Evolutionary conservation across 1,140 invertebrate genomes (phyloP).

Genomic region (Eriosoma lanigerum): DNA sequence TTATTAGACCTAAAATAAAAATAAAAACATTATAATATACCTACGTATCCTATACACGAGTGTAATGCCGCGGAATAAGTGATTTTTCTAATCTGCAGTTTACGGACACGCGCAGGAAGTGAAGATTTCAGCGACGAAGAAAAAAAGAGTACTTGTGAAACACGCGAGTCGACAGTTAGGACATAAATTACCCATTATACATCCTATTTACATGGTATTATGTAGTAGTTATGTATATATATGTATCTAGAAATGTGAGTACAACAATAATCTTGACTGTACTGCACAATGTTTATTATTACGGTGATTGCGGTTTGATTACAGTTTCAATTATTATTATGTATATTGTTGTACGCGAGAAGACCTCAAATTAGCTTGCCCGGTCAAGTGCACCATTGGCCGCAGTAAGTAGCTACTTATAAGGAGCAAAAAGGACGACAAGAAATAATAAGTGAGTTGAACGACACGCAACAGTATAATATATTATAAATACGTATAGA

Average conservation of each 20-base stretch:
- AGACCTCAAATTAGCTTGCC: background rate
- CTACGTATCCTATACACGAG: too few species aligned
- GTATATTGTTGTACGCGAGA: background rate
- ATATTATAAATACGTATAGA: background rate
- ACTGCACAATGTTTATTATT: too few species aligned
- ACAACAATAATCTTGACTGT: too few species aligned
- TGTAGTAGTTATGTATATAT: too few species aligned
- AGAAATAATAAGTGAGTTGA: conserved; percentile 11
- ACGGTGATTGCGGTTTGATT: conserved; percentile 41
- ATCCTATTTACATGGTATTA: too few species aligned
- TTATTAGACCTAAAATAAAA: too few species aligned
- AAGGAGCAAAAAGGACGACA: conserved; percentile 9
- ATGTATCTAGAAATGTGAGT: too few species aligned
- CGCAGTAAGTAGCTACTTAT: background rate
- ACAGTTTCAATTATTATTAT: background rate
- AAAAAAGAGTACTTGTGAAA: background rate
- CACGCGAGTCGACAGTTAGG: conserved; percentile 35
- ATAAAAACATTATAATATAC: too few species aligned
- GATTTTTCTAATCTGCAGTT: background rate
- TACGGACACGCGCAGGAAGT: background rate
- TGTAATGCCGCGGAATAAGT: too few species aligned
- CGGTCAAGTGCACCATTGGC: background rate
- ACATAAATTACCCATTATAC: background rate
- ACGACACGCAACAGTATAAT: background rate
- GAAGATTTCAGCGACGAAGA: background rate